These are phyloP conservation scores for Notarius quadriscutis DNA, from an alignment of 2,113 vertebrate genomes.

Conservation along the genomic window DNA sequence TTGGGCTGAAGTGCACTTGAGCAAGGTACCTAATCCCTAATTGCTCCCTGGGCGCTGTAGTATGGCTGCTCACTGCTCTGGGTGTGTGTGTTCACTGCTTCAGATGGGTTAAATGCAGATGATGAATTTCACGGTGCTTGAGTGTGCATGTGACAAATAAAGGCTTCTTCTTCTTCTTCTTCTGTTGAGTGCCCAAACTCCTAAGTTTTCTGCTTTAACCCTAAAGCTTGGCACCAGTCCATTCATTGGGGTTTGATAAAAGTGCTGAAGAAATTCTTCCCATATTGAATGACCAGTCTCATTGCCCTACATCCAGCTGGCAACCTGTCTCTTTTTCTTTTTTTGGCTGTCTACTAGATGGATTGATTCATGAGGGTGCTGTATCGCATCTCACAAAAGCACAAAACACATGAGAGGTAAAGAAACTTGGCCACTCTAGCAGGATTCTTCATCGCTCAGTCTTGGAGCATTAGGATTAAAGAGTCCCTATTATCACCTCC, in stretches of 20 bases:
- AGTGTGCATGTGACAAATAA: too few species aligned
- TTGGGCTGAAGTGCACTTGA: too few species aligned
- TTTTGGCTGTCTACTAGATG: slow-evolving; percentile 44
- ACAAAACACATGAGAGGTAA: slow-evolving; percentile 70
- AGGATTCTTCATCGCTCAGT: slow-evolving; percentile 66
- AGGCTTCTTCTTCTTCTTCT: neutral
- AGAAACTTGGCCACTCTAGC: slow-evolving; percentile 69
- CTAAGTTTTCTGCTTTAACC: slow-evolving; percentile 7
- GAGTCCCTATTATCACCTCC: slow-evolving; percentile 65
- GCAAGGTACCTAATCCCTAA: too few species aligned
- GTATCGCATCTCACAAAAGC: slow-evolving; percentile 79
- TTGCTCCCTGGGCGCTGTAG: too few species aligned
- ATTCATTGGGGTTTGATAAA: slow-evolving; percentile 52
- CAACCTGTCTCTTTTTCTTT: slow-evolving; percentile 30
- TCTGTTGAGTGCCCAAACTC: neutral
- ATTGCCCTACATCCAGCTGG: slow-evolving; percentile 62
- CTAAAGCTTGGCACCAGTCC: slow-evolving; percentile 64
- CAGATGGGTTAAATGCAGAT: too few species aligned
- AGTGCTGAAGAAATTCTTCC: slow-evolving; percentile 67
- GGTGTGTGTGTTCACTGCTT: too few species aligned
- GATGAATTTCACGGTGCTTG: too few species aligned
- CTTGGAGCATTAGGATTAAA: slow-evolving; percentile 61
- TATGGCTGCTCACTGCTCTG: too few species aligned
- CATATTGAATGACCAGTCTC: slow-evolving; percentile 73
- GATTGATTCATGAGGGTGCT: slow-evolving; percentile 62